These are phyloP conservation scores for Drosophila asahinai DNA, from an alignment of 1,140 invertebrate genomes.

Conservation along the genomic window DNA sequence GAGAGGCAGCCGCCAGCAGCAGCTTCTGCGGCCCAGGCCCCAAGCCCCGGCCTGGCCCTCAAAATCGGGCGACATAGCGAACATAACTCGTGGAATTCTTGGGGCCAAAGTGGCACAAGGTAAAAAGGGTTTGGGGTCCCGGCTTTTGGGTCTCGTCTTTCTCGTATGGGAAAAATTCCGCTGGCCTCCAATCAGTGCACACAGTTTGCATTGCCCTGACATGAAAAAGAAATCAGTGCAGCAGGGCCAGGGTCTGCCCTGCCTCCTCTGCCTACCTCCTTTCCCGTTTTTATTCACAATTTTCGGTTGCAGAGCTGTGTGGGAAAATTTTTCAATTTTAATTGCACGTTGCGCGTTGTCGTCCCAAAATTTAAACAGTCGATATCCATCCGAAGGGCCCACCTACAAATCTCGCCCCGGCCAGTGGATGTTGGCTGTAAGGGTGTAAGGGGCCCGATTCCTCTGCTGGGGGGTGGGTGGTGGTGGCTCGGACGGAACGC, in stretches of 20 bases:
- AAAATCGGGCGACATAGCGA: conserved; percentile 66
- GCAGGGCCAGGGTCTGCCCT: conserved; percentile 2
- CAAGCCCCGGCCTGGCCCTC: background rate
- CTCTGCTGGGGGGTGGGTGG: conserved; percentile 2
- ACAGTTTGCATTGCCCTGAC: conserved; percentile 77
- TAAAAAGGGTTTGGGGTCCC: conserved; percentile 47
- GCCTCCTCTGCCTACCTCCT: background rate
- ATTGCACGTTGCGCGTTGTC: conserved; percentile 67
- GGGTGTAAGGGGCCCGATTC: conserved; percentile 1
- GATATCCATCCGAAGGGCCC: conserved; percentile 33
- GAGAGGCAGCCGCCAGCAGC: conserved; percentile 19
- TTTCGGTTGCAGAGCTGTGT: conserved; percentile 70
- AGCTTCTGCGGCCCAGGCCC: background rate
- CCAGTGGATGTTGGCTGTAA: background rate
- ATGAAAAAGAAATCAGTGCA: conserved; percentile 83
- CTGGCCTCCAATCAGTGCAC: conserved; percentile 79
- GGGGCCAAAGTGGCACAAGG: conserved; percentile 79
- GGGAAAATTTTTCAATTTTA: conserved; percentile 84
- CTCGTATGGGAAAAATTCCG: conserved; percentile 78
- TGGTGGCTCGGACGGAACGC: conserved; percentile 21
- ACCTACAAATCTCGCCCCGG: conserved; percentile 43
- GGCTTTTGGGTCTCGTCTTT: conserved; percentile 13
- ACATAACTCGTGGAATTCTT: conserved; percentile 76
- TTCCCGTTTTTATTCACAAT: conserved; percentile 39
- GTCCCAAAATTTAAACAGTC: conserved; percentile 68